Percentiles rank a stretch among this genome's conserved stretches.
Evolutionary conservation across 2,888 invertebrate genomes (phyloP).

Genomic region (Romanomermis culicivorax): DNA sequence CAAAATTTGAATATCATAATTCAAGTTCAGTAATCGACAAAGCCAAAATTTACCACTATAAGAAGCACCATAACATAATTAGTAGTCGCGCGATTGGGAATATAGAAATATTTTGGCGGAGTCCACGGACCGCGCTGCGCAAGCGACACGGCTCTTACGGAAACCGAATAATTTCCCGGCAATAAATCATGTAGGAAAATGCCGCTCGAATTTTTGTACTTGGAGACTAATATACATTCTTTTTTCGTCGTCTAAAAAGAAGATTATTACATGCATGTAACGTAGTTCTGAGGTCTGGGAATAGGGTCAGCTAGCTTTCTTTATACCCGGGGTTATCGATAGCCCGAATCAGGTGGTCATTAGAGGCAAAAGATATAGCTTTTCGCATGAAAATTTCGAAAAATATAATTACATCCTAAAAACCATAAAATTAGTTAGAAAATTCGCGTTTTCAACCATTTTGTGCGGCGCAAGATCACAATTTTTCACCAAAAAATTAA

Average conservation of each 20-base stretch:
- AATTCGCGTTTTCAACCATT: no score
- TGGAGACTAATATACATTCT: neutral
- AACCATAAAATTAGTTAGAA: no score
- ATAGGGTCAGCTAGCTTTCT: no score
- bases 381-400: neutral
- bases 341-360: no score
- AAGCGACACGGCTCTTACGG: neutral
- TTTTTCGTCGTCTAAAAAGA: neutral
- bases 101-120: neutral
- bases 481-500: no score
- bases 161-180: conserved; percentile 5
- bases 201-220: neutral
- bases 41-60: neutral
- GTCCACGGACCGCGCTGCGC: conserved; percentile 6
- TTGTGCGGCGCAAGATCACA: no score
- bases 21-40: no score
- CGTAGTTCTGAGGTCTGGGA: no score
- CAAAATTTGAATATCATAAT: no score
- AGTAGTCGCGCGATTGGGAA: neutral
- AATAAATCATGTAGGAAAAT: neutral
- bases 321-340: no score
- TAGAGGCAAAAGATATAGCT: neutral
- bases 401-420: no score
- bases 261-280: no score
- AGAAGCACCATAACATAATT: neutral